Evolutionary conservation across 2,113 vertebrate genomes (phyloP).

Genomic region (Gracilinanus agilis): DNA sequence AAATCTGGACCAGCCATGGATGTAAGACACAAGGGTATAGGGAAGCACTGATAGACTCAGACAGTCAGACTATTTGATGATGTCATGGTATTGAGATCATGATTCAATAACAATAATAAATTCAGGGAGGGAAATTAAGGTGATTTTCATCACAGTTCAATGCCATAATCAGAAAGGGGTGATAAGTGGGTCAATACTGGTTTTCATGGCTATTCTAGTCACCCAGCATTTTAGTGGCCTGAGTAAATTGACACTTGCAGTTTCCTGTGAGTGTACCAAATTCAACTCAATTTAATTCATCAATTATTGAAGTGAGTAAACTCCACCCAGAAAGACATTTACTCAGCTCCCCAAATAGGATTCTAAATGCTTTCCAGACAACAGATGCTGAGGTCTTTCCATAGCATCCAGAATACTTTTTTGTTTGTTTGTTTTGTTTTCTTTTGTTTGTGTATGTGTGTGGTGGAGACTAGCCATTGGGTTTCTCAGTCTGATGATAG

Average conservation of each 20-base stretch:
- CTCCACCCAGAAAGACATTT: neutral
- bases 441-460: neutral
- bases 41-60: neutral
- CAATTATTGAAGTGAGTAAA: slow-evolving; percentile 6
- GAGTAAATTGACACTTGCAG: neutral
- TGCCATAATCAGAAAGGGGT: neutral
- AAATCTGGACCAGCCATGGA: neutral
- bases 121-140: neutral
- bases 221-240: neutral
- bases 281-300: neutral
- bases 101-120: neutral
- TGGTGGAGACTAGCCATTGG: neutral
- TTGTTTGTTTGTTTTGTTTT: neutral
- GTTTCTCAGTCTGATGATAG: neutral
- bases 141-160: neutral
- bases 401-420: neutral
- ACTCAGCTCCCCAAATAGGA: neutral
- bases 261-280: neutral
- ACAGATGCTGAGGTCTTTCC: neutral
- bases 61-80: neutral
- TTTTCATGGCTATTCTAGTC: neutral
- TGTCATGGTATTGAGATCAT: neutral
- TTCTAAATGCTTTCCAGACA: neutral
- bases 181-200: neutral
- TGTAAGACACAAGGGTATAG: neutral